phyloP scores from a whole-genome alignment of 2,888 invertebrate genomes.

The Buathra laborator region DNA sequence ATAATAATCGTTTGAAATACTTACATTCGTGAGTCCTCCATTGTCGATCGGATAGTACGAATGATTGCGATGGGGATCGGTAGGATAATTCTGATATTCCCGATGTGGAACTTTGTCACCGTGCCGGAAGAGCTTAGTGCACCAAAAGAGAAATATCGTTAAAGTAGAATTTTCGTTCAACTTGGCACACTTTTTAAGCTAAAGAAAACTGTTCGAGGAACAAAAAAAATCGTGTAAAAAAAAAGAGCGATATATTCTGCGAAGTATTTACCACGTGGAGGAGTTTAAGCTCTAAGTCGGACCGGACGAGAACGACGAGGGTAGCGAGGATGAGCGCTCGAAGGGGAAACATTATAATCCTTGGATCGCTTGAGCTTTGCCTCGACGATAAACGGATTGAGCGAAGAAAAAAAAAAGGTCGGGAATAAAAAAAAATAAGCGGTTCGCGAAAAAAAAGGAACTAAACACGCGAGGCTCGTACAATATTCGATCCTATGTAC shows the following conservation, averaged over 20 bases:
- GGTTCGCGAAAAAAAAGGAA: conserved; percentile 1
- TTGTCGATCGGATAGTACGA: conserved; percentile 86
- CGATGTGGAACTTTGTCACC: conserved; percentile 88
- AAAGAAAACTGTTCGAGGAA: conserved; percentile 11
- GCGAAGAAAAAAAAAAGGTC: not conserved
- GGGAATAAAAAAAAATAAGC: not conserved
- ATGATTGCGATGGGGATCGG: conserved; percentile 85
- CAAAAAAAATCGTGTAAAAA: conserved; percentile 17
- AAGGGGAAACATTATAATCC: conserved; percentile 42
- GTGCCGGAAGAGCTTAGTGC: conserved; percentile 86
- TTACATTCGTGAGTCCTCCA: conserved; percentile 86
- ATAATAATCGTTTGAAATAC: conserved; percentile 58
- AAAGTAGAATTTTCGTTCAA: not conserved
- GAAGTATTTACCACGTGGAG: conserved; percentile 81
- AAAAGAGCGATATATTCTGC: conserved; percentile 17
- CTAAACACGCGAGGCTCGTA: conserved; percentile 16
- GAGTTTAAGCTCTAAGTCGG: conserved; percentile 75
- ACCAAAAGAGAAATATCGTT: conserved; percentile 19
- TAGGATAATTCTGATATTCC: conserved; percentile 86
- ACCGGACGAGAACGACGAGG: conserved; percentile 30
- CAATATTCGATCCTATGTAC: conserved; percentile 4
- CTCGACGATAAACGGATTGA: not conserved
- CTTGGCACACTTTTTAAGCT: not conserved
- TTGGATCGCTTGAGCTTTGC: not conserved
- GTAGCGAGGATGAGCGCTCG: conserved; percentile 41